Percentiles rank a stretch among this genome's conserved stretches.
phyloP scores from a whole-genome alignment of 2,113 vertebrate genomes.

The Etheostoma spectabile region DNA sequence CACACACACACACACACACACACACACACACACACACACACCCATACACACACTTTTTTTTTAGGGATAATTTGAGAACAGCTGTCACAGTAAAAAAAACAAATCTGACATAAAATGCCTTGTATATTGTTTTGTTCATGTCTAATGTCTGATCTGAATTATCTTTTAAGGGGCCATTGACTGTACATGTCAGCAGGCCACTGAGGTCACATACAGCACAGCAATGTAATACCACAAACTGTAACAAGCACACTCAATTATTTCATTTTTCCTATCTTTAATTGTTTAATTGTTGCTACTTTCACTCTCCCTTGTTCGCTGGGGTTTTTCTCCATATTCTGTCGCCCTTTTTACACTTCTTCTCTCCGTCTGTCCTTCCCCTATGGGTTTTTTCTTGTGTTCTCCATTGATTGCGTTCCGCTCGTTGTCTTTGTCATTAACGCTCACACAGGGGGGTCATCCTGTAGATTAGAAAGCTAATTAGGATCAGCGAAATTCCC shows the following conservation, averaged over 20 bases:
- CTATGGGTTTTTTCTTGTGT: neutral
- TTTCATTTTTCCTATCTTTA: neutral
- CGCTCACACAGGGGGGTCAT: slow-evolving; percentile 42
- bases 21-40: no score
- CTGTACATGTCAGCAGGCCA: slow-evolving; percentile 14
- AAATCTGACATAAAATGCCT: neutral
- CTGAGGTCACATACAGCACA: slow-evolving; percentile 10
- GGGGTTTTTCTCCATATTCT: neutral
- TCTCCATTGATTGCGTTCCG: slow-evolving; percentile 30
- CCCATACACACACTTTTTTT: no score
- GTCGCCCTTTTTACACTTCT: neutral
- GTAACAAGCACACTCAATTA: neutral
- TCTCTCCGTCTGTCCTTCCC: neutral
- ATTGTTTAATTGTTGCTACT: neutral
- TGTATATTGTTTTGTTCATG: neutral
- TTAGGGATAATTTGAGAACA: neutral
- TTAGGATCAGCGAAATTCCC: slow-evolving; percentile 53
- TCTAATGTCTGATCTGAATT: slow-evolving; percentile 13
- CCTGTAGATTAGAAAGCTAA: slow-evolving; percentile 55
- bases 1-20: no score
- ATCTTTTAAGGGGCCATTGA: neutral
- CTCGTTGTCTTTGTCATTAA: slow-evolving; percentile 42
- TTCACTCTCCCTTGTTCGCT: neutral
- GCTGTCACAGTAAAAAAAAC: neutral
- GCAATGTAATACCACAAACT: slow-evolving; percentile 8